These are phyloP conservation scores for Brachionus rubens DNA, from an alignment of 1,140 invertebrate genomes.

Conservation along the genomic window DNA sequence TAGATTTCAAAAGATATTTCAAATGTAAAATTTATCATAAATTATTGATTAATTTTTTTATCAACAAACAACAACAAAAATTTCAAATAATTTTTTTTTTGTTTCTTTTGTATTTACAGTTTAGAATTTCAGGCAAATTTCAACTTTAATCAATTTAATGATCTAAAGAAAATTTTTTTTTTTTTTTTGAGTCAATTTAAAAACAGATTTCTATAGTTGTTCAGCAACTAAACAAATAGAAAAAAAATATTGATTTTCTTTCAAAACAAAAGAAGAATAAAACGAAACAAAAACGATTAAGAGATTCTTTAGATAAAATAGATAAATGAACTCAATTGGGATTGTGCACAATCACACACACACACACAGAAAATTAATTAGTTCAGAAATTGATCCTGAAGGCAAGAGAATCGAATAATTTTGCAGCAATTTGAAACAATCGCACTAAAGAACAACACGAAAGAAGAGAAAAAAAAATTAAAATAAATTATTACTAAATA, in stretches of 20 bases:
- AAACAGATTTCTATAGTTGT: conserved; percentile 20
- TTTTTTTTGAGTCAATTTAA: neutral
- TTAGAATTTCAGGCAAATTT: neutral
- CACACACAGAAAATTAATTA: neutral
- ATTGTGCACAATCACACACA: too few relatives aligned
- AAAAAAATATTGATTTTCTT: conserved; percentile 12
- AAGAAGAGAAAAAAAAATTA: too few relatives aligned
- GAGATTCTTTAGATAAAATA: too few relatives aligned
- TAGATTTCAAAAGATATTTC: too few relatives aligned
- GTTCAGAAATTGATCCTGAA: neutral
- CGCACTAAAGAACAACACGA: neutral
- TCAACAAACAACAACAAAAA: too few relatives aligned
- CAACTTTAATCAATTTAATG: neutral
- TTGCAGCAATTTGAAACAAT: too few relatives aligned
- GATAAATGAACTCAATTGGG: too few relatives aligned
- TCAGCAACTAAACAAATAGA: too few relatives aligned
- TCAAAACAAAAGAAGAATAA: neutral
- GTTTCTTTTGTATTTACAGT: neutral
- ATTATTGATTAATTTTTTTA: too few relatives aligned
- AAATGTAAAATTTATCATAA: too few relatives aligned
- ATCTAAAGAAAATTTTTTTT: neutral
- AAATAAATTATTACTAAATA: conserved; percentile 31
- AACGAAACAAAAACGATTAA: conserved; percentile 1
- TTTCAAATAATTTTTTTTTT: neutral
- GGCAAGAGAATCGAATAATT: neutral